These are phyloP conservation scores for Xenops minutus DNA, from an alignment of 2,797 vertebrate genomes.

Conservation along the genomic window DNA sequence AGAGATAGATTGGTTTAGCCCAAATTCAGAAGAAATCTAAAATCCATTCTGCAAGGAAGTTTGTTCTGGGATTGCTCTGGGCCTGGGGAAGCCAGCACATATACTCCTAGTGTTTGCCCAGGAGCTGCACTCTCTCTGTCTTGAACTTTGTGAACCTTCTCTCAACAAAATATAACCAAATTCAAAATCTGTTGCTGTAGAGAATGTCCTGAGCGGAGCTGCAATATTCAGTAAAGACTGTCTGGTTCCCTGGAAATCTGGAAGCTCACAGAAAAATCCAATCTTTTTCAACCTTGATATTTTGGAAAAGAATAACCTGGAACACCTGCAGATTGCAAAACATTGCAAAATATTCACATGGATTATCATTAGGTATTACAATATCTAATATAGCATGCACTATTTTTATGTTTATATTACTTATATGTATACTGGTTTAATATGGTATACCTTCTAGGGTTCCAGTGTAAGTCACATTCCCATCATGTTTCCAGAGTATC, in stretches of 20 bases:
- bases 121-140: neutral
- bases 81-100: neutral
- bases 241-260: neutral
- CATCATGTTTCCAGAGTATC: neutral
- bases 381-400: neutral
- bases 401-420: neutral
- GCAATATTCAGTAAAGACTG: neutral
- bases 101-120: neutral
- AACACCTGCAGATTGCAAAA: neutral
- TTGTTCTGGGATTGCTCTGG: neutral
- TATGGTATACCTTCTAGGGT: neutral
- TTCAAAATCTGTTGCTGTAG: neutral
- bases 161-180: neutral
- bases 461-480: neutral
- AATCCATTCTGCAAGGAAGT: neutral
- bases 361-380: neutral
- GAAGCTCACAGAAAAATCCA: neutral
- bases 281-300: neutral
- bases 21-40: neutral
- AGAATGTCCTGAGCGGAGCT: neutral
- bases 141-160: neutral
- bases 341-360: neutral
- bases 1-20: neutral
- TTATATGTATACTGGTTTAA: neutral
- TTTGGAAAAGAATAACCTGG: neutral